A percentile compares a stretch with the other conserved stretches of the same genome.
Evolutionary conservation across 64 coral and sea anemone genomes (phyloP).

Genomic region (Orbicella faveolata): DNA sequence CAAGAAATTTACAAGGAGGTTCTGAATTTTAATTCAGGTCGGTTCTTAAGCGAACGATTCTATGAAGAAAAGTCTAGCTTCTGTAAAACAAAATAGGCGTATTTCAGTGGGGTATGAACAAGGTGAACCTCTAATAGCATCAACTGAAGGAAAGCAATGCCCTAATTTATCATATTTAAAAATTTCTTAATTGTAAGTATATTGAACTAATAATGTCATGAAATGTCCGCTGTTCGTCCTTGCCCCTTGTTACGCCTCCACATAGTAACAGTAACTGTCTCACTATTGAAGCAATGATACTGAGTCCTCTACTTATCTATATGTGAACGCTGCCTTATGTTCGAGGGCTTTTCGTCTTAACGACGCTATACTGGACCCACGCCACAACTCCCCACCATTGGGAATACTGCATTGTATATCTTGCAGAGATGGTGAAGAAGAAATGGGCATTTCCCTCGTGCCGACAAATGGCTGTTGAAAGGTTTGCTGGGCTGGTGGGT

Average conservation of each 20-base stretch:
- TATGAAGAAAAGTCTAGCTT: neutral
- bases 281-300: neutral
- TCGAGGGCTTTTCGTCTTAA: slow-evolving; percentile 95
- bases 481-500: slow-evolving; percentile 74
- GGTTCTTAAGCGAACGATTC: neutral
- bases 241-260: neutral
- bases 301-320: slow-evolving; percentile 47
- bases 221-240: neutral
- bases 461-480: slow-evolving; percentile 76
- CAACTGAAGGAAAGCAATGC: neutral
- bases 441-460: slow-evolving; percentile 95
- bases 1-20: neutral
- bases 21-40: neutral
- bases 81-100: no score
- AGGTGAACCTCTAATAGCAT: neutral
- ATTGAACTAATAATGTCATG: neutral
- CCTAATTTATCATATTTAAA: neutral
- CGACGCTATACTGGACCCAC: slow-evolving; percentile 87
- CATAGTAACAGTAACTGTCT: neutral
- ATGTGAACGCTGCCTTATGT: slow-evolving; percentile 79
- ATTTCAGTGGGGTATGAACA: neutral
- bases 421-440: slow-evolving; percentile 97
- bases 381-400: slow-evolving; percentile 95
- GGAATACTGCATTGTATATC: slow-evolving; percentile 96
- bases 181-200: neutral